Conservation (phyloP, 2,888 invertebrate genomes). For the Halictus ligatus region DNA sequence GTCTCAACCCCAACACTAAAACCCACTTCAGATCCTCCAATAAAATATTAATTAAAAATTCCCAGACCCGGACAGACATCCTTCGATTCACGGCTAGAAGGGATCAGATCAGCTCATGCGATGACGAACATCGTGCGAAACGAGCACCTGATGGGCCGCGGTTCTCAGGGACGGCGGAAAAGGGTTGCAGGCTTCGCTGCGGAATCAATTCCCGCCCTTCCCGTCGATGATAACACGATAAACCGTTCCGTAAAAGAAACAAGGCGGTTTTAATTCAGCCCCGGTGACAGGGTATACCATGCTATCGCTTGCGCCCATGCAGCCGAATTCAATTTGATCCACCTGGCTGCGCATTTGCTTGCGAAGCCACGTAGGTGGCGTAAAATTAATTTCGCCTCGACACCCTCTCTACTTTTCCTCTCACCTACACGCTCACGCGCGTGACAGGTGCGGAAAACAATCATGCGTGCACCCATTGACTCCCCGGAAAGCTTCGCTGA, state of each 20-base stretch:
- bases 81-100: not conserved
- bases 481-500: not conserved
- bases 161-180: not conserved
- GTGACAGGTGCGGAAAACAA: not conserved
- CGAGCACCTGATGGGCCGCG: not conserved
- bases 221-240: slow-evolving; percentile 31
- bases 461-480: not conserved
- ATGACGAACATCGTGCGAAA: not conserved
- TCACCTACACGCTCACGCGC: not conserved
- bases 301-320: not conserved
- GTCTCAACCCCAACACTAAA: not conserved
- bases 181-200: not conserved
- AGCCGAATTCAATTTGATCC: slow-evolving; percentile 31
- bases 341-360: slow-evolving; percentile 4
- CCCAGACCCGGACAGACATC: not conserved
- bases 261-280: slow-evolving; percentile 13
- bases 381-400: slow-evolving; percentile 26
- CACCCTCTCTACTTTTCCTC: not conserved
- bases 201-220: not conserved
- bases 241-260: slow-evolving; percentile 10
- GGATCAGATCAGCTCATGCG: not conserved
- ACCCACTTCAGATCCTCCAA: not conserved
- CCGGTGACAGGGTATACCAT: not conserved
- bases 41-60: slow-evolving; percentile 1
- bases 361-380: slow-evolving; percentile 25